Evolutionary conservation across 2,888 invertebrate species (phyloP).

Genomic region (Entomobrya multifasciata): DNA sequence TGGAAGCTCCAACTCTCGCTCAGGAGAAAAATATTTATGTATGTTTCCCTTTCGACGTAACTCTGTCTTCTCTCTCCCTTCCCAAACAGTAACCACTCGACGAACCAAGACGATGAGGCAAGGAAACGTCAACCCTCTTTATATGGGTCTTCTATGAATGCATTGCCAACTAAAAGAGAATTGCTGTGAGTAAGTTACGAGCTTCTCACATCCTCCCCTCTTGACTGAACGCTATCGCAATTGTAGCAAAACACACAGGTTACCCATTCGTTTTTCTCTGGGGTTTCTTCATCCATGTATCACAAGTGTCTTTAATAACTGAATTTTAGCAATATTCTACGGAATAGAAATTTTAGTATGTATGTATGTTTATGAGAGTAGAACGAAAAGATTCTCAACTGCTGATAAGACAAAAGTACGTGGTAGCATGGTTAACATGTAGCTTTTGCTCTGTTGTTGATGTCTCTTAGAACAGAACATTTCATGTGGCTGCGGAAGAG

Average conservation of each 20-base stretch:
- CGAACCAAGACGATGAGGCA: background rate
- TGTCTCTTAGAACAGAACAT: background rate
- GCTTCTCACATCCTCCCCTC: background rate
- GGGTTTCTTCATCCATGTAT: too few species aligned
- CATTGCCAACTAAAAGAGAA: background rate
- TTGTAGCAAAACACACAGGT: too few species aligned
- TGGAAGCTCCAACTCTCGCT: too few species aligned
- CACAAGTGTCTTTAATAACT: background rate
- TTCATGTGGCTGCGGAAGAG: background rate
- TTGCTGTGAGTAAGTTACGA: too few species aligned
- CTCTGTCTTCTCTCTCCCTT: background rate
- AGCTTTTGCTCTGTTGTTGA: background rate
- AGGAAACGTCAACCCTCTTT: conserved; percentile 4
- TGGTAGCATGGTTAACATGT: too few species aligned
- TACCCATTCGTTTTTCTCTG: too few species aligned
- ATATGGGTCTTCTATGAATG: background rate
- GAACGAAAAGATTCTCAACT: too few species aligned
- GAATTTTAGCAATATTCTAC: background rate
- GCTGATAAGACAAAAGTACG: too few species aligned
- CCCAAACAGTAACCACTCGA: conserved; percentile 1
- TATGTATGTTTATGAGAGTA: background rate
- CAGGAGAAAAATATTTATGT: background rate
- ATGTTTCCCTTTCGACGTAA: too few species aligned
- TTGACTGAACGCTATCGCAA: background rate
- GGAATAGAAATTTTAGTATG: background rate